Conservation (phyloP, 2,113 vertebrate species). For the human (Homo sapiens) region GRCh38 chr14:40459001-40459500, state of each 20-base stretch:
- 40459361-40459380: conserved; percentile 25
- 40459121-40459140: conserved; percentile 62
- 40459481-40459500: conserved; percentile 15
- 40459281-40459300: conserved; percentile 59
- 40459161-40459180: conserved; percentile 58
- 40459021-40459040: not conserved
- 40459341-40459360: conserved; percentile 1
- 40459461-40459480: not conserved
- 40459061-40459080: not conserved
- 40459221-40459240: conserved; percentile 75
- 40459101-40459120: not conserved
- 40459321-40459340: conserved; percentile 37
- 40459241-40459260: conserved; percentile 68
- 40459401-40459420: conserved; percentile 27
- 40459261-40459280: conserved; percentile 68
- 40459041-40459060: not conserved
- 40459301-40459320: conserved; percentile 51
- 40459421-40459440: conserved; percentile 50
- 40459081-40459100: not conserved
- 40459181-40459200: conserved; percentile 70
- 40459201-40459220: conserved; percentile 73
- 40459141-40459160: conserved; percentile 52
- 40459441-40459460: not conserved
- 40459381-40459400: conserved; percentile 38
- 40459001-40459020: not conserved